Base-by-base conservation (phyloP, 2,113 vertebrate species). In the Tamias sibiricus region DNA sequence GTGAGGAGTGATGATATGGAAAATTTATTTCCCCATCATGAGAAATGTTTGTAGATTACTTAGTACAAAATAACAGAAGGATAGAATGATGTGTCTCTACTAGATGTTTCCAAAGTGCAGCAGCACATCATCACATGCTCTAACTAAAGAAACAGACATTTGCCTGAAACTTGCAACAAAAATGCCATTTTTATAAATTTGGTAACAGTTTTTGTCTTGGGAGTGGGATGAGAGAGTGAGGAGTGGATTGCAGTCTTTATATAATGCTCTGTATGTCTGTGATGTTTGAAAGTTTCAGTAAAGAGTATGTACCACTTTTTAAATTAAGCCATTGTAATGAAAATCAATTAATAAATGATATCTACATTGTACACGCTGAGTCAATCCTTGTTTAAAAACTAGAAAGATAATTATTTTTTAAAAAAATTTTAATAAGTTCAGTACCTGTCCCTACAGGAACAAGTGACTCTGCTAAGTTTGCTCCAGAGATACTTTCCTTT, bases 401-500 rank as follows among this genome's bases (percentile, higher is more conserved):
- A 57, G 44, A 47, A 59, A 88, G 6, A 2, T 1, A 84, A 68
- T 92, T 94, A 30, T 37, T 89, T 91, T 92, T 87, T 7, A 62
- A 94, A 57, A 49, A 24, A 47, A 32, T 75, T 92, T 96, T 59
- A 8, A 79, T 93, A 79, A 93, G 80, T 10, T 68, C n/a, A 54
- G 32, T 44, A n/a, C n/a, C 32, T 87, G 19, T 79, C 68, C 71
- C 52, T 95, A 26, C 9, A 95, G 81, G 47, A 82, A 94, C 80
- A 96, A 88, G 93, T 87, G 76, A 82, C 75, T 84, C 10, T 92
- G 95, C 98, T 74, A 87, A 93, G 44, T 82, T 98, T 89, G 71
- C 93, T 75, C 37, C 16, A 74, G 82, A 97, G 96, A 95, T 74
- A 4, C 24, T 72, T 92, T 97, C 68, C 87, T 81, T 75, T 97